Evolutionary conservation across 2,797 vertebrate species (phyloP).

Genomic region (Graptemys geographica): DNA sequence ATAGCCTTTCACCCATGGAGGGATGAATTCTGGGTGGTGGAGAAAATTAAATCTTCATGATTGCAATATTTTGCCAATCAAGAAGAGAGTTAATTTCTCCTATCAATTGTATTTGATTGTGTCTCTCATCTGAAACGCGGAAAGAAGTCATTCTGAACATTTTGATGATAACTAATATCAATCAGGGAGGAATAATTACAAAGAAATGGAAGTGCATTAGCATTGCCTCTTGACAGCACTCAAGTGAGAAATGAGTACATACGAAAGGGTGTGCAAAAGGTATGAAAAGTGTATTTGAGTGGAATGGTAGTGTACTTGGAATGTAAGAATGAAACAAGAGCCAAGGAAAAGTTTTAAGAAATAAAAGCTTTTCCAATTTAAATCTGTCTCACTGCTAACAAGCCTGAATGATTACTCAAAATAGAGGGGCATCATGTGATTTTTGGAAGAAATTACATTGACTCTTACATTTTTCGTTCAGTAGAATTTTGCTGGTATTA

Average conservation of each 20-base stretch:
- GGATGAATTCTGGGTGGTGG: slow-evolving; percentile 32
- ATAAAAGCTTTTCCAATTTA: slow-evolving; percentile 27
- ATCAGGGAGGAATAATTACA: slow-evolving; percentile 74
- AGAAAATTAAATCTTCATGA: slow-evolving; percentile 53
- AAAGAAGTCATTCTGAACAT: slow-evolving; percentile 61
- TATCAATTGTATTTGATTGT: slow-evolving; percentile 62
- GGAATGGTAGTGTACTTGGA: slow-evolving; percentile 50
- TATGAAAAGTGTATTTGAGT: slow-evolving; percentile 63
- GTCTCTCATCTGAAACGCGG: slow-evolving; percentile 66
- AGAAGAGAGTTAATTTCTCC: slow-evolving; percentile 63
- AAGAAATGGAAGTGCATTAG: slow-evolving; percentile 65
- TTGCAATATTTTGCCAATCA: slow-evolving; percentile 60
- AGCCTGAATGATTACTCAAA: slow-evolving; percentile 43
- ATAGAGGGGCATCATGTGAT: background rate
- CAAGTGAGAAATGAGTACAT: slow-evolving; percentile 73
- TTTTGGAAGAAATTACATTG: slow-evolving; percentile 49
- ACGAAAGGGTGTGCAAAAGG: slow-evolving; percentile 7
- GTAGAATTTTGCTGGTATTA: slow-evolving; percentile 14
- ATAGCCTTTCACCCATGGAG: background rate
- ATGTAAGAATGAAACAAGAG: slow-evolving; percentile 54
- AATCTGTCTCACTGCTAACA: slow-evolving; percentile 46
- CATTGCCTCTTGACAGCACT: slow-evolving; percentile 68
- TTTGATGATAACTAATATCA: slow-evolving; percentile 71
- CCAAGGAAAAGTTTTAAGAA: slow-evolving; percentile 48
- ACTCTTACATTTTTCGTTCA: background rate